A percentile compares a stretch with the other conserved stretches of the same genome.
phyloP scores from a whole-genome alignment of 2,113 vertebrate genomes.

The Petaurus breviceps region DNA sequence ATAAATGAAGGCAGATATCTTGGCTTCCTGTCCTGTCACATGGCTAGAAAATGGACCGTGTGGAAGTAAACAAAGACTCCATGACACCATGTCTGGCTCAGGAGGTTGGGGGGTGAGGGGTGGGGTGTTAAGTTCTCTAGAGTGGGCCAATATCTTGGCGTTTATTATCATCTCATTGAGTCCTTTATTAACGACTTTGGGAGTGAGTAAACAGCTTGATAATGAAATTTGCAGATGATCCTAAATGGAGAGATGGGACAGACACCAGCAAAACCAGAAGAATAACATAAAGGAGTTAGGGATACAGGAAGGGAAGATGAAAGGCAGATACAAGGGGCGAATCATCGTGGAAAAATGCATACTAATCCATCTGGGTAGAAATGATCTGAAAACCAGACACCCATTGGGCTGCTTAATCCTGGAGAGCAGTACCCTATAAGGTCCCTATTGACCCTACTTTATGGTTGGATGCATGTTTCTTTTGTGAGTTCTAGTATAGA shows the following conservation, averaged over 20 bases:
- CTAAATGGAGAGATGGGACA: slow-evolving; percentile 48
- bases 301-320: slow-evolving; percentile 69
- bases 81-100: background rate
- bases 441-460: background rate
- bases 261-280: slow-evolving; percentile 52
- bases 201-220: slow-evolving; percentile 48
- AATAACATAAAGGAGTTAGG: slow-evolving; percentile 70
- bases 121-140: slow-evolving; percentile 43
- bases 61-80: slow-evolving; percentile 51
- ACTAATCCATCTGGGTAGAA: slow-evolving; percentile 51
- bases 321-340: slow-evolving; percentile 54
- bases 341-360: slow-evolving; percentile 71
- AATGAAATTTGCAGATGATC: slow-evolving; percentile 73
- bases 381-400: slow-evolving; percentile 74
- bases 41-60: slow-evolving; percentile 57
- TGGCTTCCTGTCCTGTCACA: slow-evolving; percentile 49
- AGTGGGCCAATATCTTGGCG: slow-evolving; percentile 12
- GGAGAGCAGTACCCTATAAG: background rate
- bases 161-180: slow-evolving; percentile 45
- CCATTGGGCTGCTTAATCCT: slow-evolving; percentile 2
- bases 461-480: background rate
- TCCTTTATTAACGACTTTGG: slow-evolving; percentile 50
- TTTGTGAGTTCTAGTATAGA: background rate
- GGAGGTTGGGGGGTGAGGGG: background rate
- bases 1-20: slow-evolving; percentile 52